phyloP scores from a whole-genome alignment of 2,113 vertebrate genomes.

The Colinus virginianus region DNA sequence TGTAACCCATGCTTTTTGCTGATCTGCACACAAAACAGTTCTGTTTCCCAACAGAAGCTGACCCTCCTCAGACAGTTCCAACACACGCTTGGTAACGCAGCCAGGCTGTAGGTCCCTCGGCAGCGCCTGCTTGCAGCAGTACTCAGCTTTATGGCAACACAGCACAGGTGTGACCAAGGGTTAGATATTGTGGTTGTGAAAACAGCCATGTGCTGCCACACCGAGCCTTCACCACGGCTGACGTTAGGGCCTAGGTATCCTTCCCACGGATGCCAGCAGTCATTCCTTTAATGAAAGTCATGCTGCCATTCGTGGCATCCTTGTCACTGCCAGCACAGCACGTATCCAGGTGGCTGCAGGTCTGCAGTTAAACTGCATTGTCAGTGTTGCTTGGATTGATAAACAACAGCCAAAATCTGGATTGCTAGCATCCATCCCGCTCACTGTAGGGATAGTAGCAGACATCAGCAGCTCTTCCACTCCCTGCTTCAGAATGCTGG shows the following conservation, averaged over 20 bases:
- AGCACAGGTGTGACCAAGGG: neutral
- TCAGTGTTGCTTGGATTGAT: neutral
- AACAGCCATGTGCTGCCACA: neutral
- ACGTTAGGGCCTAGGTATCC: neutral
- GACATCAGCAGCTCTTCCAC: accelerated
- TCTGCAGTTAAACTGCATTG: neutral
- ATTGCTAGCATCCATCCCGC: neutral
- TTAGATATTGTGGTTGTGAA: neutral
- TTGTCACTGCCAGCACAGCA: neutral
- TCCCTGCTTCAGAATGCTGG: neutral
- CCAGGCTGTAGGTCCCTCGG: neutral
- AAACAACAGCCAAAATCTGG: neutral
- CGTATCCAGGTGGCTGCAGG: neutral
- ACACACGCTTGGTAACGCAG: neutral
- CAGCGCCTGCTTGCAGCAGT: neutral
- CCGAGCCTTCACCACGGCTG: neutral
- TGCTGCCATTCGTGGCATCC: neutral
- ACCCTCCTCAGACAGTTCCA: neutral
- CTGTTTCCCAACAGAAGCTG: neutral
- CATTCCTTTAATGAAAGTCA: neutral
- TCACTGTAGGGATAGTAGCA: neutral
- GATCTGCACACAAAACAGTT: neutral
- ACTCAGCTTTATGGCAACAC: neutral
- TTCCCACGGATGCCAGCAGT: neutral
- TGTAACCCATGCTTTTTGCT: neutral